Percentiles rank a stretch among this genome's conserved stretches.
Evolutionary conservation across 2,113 vertebrate genomes (phyloP).

Genomic region (Vulpes lagopus): DNA sequence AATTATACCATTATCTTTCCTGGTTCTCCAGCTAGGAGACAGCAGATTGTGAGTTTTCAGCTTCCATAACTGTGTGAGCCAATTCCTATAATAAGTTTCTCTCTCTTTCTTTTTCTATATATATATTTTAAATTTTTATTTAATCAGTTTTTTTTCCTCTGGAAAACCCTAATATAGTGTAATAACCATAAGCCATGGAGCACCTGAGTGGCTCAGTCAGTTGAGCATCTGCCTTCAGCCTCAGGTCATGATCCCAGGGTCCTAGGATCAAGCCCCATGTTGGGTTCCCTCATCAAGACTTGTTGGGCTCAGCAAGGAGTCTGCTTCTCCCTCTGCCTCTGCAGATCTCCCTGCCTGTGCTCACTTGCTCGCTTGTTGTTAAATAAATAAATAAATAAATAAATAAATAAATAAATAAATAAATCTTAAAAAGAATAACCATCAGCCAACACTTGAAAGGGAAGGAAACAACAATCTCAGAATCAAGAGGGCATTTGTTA

Average conservation of each 20-base stretch:
- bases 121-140: background rate
- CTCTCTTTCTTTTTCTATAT: background rate
- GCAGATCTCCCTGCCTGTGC: too few relatives aligned
- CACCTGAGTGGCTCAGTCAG: too few relatives aligned
- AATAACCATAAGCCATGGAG: background rate
- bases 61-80: slow-evolving; percentile 9
- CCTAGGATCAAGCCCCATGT: too few relatives aligned
- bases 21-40: background rate
- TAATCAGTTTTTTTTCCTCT: background rate
- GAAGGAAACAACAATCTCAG: background rate
- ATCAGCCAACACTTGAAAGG: background rate
- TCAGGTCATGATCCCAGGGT: too few relatives aligned
- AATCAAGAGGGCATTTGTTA: background rate
- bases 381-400: too few relatives aligned
- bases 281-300: too few relatives aligned
- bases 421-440: background rate
- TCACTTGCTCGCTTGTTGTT: too few relatives aligned
- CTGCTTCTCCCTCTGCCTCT: too few relatives aligned
- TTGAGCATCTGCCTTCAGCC: too few relatives aligned
- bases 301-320: too few relatives aligned
- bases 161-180: background rate
- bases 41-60: background rate
- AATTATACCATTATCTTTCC: background rate
- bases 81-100: background rate
- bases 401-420: too few relatives aligned